Evolutionary conservation across 2,888 invertebrate species (phyloP).

Genomic region (Dryobota labecula): DNA sequence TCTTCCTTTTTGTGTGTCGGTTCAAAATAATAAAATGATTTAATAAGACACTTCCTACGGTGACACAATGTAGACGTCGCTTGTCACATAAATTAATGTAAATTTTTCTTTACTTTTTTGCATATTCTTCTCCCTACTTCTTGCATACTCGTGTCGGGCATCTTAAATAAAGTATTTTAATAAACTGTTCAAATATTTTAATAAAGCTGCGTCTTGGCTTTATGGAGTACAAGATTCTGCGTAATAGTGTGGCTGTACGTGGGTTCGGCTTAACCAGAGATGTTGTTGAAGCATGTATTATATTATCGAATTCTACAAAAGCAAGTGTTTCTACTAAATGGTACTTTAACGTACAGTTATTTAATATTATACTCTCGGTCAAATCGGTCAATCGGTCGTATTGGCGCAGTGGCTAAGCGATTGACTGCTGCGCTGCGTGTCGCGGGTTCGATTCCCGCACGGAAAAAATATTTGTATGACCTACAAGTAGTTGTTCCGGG

Average conservation of each 20-base stretch:
- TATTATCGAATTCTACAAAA: neutral
- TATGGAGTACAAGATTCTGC: constrained; percentile 28
- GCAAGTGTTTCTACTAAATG: neutral
- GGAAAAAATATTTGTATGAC: too few species aligned
- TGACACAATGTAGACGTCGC: constrained; percentile 30
- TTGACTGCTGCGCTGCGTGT: too few species aligned
- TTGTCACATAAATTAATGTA: constrained; percentile 29
- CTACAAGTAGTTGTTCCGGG: too few species aligned
- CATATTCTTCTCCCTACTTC: constrained; percentile 10
- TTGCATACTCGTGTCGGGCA: constrained; percentile 15
- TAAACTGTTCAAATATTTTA: constrained; percentile 58
- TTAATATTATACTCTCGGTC: too few species aligned
- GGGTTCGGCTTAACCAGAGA: neutral
- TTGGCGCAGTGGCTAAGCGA: too few species aligned
- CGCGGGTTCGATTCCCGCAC: too few species aligned
- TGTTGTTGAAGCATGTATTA: neutral
- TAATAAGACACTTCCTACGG: neutral
- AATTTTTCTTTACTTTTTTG: constrained; percentile 22
- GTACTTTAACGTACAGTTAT: neutral
- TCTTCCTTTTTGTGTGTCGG: too few species aligned
- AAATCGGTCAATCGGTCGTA: too few species aligned
- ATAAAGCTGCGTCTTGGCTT: constrained; percentile 39
- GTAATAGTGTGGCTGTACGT: constrained; percentile 20
- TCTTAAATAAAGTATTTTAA: constrained; percentile 56
- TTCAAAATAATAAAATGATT: constrained; percentile 5